phyloP scores from a whole-genome alignment of 2,797 vertebrate species.

The Somateria mollissima region DNA sequence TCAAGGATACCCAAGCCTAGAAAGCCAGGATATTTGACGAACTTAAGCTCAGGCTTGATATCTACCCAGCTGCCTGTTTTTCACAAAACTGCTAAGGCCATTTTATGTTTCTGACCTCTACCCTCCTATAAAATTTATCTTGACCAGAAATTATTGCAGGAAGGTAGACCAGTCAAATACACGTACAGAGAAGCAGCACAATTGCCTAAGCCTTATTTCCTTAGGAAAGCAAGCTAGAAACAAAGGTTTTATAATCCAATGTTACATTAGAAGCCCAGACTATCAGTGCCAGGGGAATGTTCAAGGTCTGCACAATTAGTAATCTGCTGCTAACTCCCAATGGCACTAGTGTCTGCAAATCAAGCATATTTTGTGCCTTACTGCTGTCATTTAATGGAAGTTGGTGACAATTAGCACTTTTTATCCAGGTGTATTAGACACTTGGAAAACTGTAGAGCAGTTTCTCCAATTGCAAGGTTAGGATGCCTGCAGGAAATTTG shows the following conservation, averaged over 20 bases:
- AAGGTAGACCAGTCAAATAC: neutral
- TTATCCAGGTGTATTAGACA: slow-evolving; percentile 59
- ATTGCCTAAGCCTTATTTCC: neutral
- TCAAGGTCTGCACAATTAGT: slow-evolving; percentile 40
- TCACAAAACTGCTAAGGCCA: neutral
- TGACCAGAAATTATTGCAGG: neutral
- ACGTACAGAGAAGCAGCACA: neutral
- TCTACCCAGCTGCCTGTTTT: neutral
- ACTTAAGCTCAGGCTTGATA: neutral
- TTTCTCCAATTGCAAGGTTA: slow-evolving; percentile 32
- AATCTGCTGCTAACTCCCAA: slow-evolving; percentile 46
- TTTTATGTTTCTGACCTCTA: neutral
- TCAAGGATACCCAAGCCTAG: neutral
- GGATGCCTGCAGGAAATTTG: slow-evolving; percentile 25
- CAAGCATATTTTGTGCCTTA: slow-evolving; percentile 65
- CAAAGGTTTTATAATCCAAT: neutral
- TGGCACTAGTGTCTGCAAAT: slow-evolving; percentile 38
- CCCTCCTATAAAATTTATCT: neutral
- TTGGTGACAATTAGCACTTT: slow-evolving; percentile 59
- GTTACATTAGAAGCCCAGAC: neutral
- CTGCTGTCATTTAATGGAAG: slow-evolving; percentile 50
- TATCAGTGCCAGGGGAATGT: slow-evolving; percentile 31
- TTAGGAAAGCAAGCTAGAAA: slow-evolving; percentile 20
- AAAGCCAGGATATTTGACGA: neutral
- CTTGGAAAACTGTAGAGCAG: slow-evolving; percentile 13